phyloP scores from a whole-genome alignment of 2,113 vertebrate genomes.

The Indicator indicator region DNA sequence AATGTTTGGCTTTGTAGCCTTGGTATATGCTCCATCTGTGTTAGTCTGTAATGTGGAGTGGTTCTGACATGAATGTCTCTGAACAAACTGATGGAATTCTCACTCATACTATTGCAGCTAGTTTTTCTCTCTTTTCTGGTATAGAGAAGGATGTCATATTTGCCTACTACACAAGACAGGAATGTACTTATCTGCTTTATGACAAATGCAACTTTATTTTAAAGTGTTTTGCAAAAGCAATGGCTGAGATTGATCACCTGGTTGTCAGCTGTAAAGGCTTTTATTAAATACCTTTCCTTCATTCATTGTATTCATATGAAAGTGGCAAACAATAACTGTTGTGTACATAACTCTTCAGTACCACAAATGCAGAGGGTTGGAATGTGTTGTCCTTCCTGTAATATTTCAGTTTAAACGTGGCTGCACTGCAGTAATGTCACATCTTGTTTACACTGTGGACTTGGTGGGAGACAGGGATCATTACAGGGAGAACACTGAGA shows the following conservation, averaged over 20 bases:
- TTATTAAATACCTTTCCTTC: conserved; percentile 24
- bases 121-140: not conserved
- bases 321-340: not conserved
- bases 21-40: not conserved
- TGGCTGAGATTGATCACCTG: not conserved
- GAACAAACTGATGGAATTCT: not conserved
- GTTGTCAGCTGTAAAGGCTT: conserved; percentile 19
- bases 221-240: not conserved
- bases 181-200: not conserved
- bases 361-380: conserved; percentile 8
- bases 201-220: not conserved
- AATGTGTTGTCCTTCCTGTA: not conserved
- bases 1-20: not conserved
- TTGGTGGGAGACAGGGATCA: conserved; percentile 60
- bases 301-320: not conserved
- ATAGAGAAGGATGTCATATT: not conserved
- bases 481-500: conserved; percentile 28
- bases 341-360: not conserved
- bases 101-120: not conserved
- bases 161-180: not conserved
- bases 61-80: not conserved
- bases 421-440: conserved; percentile 31
- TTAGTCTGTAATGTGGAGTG: not conserved
- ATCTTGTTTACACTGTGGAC: conserved; percentile 46
- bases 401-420: conserved; percentile 67